These are phyloP conservation scores for Thymelicus sylvestris DNA, from an alignment of 2,888 invertebrate genomes.

Conservation along the genomic window DNA sequence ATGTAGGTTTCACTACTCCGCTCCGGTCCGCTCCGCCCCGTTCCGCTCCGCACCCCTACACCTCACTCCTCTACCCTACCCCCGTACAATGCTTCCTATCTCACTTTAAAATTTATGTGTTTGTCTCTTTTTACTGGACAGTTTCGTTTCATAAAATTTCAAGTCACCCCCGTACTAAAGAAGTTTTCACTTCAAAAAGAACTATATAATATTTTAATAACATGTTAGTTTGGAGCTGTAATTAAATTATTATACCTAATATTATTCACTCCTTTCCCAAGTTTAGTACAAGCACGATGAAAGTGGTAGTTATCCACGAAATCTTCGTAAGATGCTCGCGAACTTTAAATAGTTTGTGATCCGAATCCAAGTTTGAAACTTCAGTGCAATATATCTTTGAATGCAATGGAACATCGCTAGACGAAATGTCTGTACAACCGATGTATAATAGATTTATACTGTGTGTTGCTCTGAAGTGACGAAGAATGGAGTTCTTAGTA, in stretches of 20 bases:
- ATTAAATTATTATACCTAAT: neutral
- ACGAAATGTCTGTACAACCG: conserved; percentile 12
- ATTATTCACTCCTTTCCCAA: neutral
- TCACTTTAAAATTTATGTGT: no score
- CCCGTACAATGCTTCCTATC: no score
- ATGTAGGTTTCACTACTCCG: no score
- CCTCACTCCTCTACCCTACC: no score
- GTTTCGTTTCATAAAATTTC: no score
- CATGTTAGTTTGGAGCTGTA: neutral
- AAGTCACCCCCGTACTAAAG: no score
- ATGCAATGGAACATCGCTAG: conserved; percentile 5
- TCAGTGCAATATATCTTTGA: conserved; percentile 19
- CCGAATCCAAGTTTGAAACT: conserved; percentile 20
- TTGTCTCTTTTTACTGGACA: no score
- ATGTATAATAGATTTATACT: neutral
- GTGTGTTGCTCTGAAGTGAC: neutral
- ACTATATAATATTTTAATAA: no score
- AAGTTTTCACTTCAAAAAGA: no score
- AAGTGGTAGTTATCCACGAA: conserved; percentile 6
- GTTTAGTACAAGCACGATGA: neutral
- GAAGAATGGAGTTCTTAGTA: no score
- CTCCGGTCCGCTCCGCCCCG: no score
- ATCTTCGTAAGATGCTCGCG: conserved; percentile 1
- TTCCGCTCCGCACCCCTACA: no score
- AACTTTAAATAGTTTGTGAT: conserved; percentile 24